phyloP scores from a whole-genome alignment of 2,113 vertebrate species.

The Phrynocephalus versicolor region DNA sequence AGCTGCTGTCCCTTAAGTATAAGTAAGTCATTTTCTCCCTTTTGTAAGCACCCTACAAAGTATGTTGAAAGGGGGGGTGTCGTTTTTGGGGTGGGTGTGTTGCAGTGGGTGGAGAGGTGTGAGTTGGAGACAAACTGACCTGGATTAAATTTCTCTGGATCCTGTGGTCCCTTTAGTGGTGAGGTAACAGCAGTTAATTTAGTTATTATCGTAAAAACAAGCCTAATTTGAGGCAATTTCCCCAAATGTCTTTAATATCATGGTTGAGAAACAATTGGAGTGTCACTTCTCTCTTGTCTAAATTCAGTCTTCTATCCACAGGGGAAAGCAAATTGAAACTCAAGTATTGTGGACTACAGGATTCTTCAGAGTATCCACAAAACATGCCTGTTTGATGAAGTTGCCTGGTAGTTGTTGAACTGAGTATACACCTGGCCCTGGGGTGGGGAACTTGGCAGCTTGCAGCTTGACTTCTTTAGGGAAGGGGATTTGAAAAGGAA shows the following conservation, averaged over 20 bases:
- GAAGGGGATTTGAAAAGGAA: not conserved
- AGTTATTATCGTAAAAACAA: not conserved
- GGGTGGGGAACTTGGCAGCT: conserved; percentile 1
- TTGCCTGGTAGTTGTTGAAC: conserved; percentile 22
- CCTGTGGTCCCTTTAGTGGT: not conserved
- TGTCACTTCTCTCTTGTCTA: too few species aligned
- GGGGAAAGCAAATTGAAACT: not conserved
- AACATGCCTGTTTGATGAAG: not conserved
- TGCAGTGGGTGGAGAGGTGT: not conserved
- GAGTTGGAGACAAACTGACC: not conserved
- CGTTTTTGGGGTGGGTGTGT: not conserved
- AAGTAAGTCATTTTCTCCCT: not conserved
- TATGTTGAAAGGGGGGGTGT: too few species aligned
- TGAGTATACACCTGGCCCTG: conserved; percentile 1
- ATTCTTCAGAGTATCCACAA: not conserved
- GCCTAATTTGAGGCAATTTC: not conserved
- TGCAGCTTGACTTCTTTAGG: not conserved
- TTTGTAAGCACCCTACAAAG: not conserved
- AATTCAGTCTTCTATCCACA: not conserved
- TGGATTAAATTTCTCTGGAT: not conserved
- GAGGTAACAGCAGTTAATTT: not conserved
- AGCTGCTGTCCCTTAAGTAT: not conserved
- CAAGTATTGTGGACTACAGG: not conserved
- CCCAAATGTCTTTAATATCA: not conserved
- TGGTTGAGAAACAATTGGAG: not conserved